Conservation (phyloP, 92 coral and sea anemone genomes). For the Micromussa lordhowensis region DNA sequence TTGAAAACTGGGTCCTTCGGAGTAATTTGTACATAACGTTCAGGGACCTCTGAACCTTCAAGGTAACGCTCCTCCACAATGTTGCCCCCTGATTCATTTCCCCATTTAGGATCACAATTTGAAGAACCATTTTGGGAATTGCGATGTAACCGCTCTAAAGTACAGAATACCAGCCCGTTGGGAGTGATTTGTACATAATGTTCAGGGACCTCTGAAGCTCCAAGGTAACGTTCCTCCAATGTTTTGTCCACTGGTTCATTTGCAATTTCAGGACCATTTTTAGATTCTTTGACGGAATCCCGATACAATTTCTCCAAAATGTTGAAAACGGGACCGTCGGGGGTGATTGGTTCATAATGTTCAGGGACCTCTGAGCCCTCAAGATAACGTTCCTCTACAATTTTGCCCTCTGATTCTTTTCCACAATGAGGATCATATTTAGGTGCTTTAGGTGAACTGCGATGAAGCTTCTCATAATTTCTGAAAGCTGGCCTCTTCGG, state of each 20-base stretch:
- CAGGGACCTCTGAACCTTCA: background rate
- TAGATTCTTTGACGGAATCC: background rate
- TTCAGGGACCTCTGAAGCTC: background rate
- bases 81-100: background rate
- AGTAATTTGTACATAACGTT: background rate
- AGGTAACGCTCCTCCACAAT: background rate
- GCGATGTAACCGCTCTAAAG: background rate
- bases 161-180: background rate
- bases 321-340: background rate
- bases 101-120: background rate
- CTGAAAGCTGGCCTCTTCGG: background rate
- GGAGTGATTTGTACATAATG: background rate
- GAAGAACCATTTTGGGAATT: background rate
- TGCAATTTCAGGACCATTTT: no score
- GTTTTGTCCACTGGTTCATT: no score
- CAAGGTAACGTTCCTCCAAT: background rate
- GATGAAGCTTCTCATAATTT: background rate
- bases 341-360: background rate
- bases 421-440: background rate
- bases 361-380: background rate
- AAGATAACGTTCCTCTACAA: background rate
- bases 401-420: background rate
- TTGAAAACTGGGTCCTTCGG: background rate
- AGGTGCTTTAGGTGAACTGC: background rate
- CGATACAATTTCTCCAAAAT: background rate